A percentile compares a stretch with the other conserved stretches of the same genome.
These are phyloP conservation scores for Rhamphomyia laevipes DNA, from an alignment of 2,888 invertebrate species.

Conservation along the genomic window DNA sequence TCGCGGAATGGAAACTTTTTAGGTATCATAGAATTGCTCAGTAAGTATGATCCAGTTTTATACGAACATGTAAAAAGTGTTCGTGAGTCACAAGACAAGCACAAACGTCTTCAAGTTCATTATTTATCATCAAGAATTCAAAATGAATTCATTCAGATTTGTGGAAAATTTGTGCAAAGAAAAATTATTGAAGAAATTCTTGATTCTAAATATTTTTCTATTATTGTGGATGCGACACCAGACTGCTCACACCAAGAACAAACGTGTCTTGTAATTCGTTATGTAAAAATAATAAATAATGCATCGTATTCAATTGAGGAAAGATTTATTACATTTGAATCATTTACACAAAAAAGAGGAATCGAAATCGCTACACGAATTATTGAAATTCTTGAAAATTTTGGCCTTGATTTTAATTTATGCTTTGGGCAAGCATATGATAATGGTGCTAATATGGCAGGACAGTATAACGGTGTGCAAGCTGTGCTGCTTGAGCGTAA, in stretches of 20 bases:
- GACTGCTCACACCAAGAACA: constrained; percentile 3
- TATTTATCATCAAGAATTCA: neutral
- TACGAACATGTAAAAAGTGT: neutral
- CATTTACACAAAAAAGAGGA: neutral
- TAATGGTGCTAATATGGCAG: constrained; percentile 6
- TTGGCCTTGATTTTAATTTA: neutral
- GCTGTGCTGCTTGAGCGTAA: neutral
- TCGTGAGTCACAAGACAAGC: neutral
- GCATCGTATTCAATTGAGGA: neutral
- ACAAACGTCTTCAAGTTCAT: constrained; percentile 3
- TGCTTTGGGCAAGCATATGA: constrained; percentile 7
- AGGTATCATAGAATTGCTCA: neutral
- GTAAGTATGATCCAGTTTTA: neutral
- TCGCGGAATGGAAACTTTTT: neutral
- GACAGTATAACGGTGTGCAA: neutral
- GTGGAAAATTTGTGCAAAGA: neutral
- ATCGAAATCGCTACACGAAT: neutral
- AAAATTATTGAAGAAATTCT: neutral
- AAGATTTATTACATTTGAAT: neutral
- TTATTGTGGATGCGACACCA: neutral
- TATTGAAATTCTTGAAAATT: neutral
- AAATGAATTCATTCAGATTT: constrained; percentile 4
- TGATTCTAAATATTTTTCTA: neutral
- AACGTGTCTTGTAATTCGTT: constrained; percentile 1
- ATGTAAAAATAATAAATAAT: neutral